Evolutionary conservation across 2,888 invertebrate species (phyloP).

Genomic region (Dasysyrphus albostriatus): DNA sequence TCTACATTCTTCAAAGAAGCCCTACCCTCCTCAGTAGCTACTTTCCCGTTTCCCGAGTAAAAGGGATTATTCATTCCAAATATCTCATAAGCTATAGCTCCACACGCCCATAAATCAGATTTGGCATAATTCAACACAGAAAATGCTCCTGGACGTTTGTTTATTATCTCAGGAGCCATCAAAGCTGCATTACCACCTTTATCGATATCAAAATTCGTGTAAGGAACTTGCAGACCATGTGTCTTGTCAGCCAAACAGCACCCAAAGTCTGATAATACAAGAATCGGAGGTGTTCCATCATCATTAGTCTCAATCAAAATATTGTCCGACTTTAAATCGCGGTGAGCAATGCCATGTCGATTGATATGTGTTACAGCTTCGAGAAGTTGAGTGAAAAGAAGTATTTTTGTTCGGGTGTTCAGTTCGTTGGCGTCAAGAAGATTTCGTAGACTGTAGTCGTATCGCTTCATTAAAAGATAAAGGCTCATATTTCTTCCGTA

Average conservation of each 20-base stretch:
- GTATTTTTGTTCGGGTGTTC: constrained; percentile 86
- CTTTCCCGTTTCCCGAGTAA: constrained; percentile 83
- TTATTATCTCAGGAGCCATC: constrained; percentile 93
- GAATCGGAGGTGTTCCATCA: constrained; percentile 86
- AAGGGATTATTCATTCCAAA: constrained; percentile 92
- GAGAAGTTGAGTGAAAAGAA: constrained; percentile 90
- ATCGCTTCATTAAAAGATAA: constrained; percentile 93
- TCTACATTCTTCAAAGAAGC: constrained; percentile 85
- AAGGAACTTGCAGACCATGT: constrained; percentile 87
- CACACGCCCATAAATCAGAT: constrained; percentile 94
- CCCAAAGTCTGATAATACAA: constrained; percentile 95
- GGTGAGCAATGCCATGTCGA: constrained; percentile 89
- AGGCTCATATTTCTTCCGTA: constrained; percentile 93
- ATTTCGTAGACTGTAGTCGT: constrained; percentile 87
- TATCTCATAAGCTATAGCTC: constrained; percentile 93
- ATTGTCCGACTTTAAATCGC: constrained; percentile 94
- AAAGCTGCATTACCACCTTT: constrained; percentile 92
- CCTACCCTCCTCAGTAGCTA: constrained; percentile 77
- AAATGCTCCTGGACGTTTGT: constrained; percentile 89
- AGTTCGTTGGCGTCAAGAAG: constrained; percentile 83
- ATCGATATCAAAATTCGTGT: constrained; percentile 88
- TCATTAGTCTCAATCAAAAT: constrained; percentile 89
- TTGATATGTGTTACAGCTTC: constrained; percentile 92
- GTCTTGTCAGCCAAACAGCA: constrained; percentile 90
- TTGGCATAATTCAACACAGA: constrained; percentile 90